phyloP scores from a whole-genome alignment of 2,797 vertebrate species.

The Okamejei kenojei region DNA sequence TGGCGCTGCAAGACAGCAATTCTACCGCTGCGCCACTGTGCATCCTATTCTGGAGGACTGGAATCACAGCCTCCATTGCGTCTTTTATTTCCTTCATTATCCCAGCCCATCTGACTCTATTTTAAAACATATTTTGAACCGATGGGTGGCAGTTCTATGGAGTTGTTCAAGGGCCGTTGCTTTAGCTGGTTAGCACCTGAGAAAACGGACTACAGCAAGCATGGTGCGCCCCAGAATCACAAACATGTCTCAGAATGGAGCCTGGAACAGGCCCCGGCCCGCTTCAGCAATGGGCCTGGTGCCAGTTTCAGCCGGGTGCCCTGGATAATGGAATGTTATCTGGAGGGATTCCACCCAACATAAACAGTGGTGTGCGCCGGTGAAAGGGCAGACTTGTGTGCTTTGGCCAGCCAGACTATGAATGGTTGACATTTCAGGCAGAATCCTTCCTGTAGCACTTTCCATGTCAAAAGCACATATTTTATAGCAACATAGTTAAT shows the following conservation, averaged over 20 bases:
- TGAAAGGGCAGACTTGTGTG: neutral
- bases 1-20: too few relatives aligned
- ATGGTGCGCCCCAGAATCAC: too few relatives aligned
- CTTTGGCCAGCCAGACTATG: neutral
- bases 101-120: too few relatives aligned
- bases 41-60: too few relatives aligned
- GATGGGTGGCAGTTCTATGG: too few relatives aligned
- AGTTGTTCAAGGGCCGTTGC: too few relatives aligned
- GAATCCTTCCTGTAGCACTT: neutral
- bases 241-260: neutral
- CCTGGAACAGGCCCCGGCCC: neutral
- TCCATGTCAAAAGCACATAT: neutral
- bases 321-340: neutral
- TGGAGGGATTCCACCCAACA: neutral
- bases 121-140: too few relatives aligned
- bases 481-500: conserved; percentile 1
- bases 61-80: too few relatives aligned
- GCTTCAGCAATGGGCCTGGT: neutral
- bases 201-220: too few relatives aligned
- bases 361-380: neutral
- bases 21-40: too few relatives aligned
- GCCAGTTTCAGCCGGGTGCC: neutral
- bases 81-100: too few relatives aligned
- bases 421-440: neutral
- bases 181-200: too few relatives aligned